A percentile compares a stretch with the other conserved stretches of the same genome.
These are phyloP conservation scores for Diphyllodes magnificus DNA, from an alignment of 2,113 vertebrate genomes.

Conservation along the genomic window DNA sequence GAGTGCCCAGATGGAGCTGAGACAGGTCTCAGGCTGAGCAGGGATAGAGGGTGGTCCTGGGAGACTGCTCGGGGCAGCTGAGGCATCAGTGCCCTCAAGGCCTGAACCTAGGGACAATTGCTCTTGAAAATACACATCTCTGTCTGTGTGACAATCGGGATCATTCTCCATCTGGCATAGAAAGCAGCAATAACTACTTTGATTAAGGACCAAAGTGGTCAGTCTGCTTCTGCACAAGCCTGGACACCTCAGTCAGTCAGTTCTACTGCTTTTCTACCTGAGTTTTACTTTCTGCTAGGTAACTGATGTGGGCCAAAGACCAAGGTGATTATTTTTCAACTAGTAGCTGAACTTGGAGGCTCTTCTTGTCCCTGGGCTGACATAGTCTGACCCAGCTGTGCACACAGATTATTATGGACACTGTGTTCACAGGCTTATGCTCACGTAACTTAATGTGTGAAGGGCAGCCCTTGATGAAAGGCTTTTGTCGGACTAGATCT, in stretches of 20 bases:
- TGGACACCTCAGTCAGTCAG: rapidly evolving
- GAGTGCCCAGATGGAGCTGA: rapidly evolving
- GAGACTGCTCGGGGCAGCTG: not conserved
- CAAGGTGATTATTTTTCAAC: not conserved
- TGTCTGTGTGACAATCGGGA: not conserved
- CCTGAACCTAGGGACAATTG: not conserved
- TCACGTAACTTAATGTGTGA: not conserved
- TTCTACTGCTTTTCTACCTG: not conserved
- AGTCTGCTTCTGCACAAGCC: not conserved
- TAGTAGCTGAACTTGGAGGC: not conserved
- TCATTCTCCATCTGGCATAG: not conserved
- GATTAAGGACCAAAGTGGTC: rapidly evolving
- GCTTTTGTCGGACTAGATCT: not conserved
- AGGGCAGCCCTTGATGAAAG: not conserved
- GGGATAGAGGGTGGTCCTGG: not conserved
- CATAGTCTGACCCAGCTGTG: not conserved
- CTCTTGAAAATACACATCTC: not conserved
- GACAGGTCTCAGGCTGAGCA: not conserved
- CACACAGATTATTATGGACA: rapidly evolving
- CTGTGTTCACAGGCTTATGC: not conserved
- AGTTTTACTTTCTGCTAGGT: not conserved
- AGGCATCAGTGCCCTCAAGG: not conserved
- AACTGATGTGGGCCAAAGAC: not conserved
- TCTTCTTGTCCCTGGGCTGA: not conserved
- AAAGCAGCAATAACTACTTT: not conserved